Conservation (phyloP, 1,140 invertebrate species). For the Drosophila pruinosa region DNA sequence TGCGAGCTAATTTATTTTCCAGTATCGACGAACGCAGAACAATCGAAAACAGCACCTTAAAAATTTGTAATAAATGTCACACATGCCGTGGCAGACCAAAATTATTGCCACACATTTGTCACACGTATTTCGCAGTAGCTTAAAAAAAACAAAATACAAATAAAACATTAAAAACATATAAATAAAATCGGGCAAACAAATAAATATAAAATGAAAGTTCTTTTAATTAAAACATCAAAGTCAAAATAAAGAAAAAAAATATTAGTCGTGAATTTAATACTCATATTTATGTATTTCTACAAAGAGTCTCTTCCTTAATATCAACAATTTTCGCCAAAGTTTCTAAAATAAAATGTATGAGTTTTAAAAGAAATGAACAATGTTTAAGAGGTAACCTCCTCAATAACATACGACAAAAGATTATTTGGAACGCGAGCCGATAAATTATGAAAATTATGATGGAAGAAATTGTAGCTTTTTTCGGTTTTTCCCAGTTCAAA, state of each 20-base stretch:
- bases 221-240: constrained; percentile 73
- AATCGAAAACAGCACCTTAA: constrained; percentile 58
- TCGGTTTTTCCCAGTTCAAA: neutral
- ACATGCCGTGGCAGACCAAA: constrained; percentile 59
- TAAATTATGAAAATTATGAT: constrained; percentile 25
- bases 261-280: neutral
- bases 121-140: constrained; percentile 45
- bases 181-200: constrained; percentile 35
- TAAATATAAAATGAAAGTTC: constrained; percentile 71
- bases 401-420: no score
- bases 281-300: neutral
- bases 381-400: no score
- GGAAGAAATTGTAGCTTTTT: constrained; percentile 24
- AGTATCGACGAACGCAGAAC: constrained; percentile 10
- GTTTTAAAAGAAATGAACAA: no score
- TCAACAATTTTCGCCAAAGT: neutral
- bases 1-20: constrained; percentile 74
- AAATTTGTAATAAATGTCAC: constrained; percentile 78
- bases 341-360: no score
- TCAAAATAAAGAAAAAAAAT: constrained; percentile 19
- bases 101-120: constrained; percentile 76
- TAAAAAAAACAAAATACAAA: constrained; percentile 38
- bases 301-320: neutral
- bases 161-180: constrained; percentile 7
- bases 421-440: no score